phyloP scores from a whole-genome alignment of 1,140 invertebrate species.

The Drosophila jambulina region DNA sequence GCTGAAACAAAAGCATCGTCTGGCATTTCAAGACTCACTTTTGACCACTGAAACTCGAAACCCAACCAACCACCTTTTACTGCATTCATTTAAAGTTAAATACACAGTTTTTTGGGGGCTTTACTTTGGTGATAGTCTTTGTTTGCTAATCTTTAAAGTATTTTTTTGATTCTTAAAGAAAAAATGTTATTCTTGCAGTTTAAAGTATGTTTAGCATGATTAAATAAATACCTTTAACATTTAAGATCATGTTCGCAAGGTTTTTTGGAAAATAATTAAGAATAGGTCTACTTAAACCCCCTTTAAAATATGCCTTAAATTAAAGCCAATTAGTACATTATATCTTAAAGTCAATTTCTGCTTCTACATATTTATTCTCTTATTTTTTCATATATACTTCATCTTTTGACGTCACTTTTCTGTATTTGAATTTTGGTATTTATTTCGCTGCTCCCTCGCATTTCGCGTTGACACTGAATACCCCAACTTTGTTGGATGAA shows the following conservation, averaged over 20 bases:
- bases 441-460: conserved; percentile 3
- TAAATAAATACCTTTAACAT: neutral
- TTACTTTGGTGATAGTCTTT: neutral
- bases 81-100: conserved; percentile 36
- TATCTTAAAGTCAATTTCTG: neutral
- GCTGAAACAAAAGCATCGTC: conserved; percentile 57
- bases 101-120: neutral
- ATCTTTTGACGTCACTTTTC: conserved; percentile 29
- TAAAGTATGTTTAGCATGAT: neutral
- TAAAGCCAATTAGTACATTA: neutral
- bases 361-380: too few relatives aligned
- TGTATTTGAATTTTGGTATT: conserved; percentile 13
- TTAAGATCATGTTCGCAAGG: neutral
- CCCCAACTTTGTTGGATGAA: conserved; percentile 49
- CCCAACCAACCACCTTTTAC: conserved; percentile 45
- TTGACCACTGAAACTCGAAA: conserved; percentile 49
- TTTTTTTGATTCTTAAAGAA: neutral
- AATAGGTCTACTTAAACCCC: too few relatives aligned
- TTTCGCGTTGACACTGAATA: conserved; percentile 39
- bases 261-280: too few relatives aligned
- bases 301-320: neutral
- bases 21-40: conserved; percentile 53
- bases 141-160: neutral
- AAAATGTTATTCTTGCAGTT: neutral
- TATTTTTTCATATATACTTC: neutral